These are phyloP conservation scores for Drosophila pachea DNA, from an alignment of 1,140 invertebrate genomes.

Conservation along the genomic window DNA sequence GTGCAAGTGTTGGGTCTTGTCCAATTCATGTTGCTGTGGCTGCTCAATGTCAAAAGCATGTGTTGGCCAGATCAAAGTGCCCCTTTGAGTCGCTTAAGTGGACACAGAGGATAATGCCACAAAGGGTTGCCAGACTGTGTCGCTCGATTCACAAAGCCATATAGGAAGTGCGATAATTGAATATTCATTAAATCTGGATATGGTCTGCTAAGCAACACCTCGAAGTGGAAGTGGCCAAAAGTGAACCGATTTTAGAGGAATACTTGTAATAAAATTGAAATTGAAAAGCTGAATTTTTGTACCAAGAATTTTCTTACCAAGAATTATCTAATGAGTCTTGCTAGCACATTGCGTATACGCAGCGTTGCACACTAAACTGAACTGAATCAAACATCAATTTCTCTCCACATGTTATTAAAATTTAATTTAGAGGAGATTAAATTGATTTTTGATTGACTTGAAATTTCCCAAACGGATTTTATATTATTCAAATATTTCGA, in stretches of 20 bases:
- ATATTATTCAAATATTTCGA: background rate
- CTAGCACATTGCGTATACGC: conserved; percentile 45
- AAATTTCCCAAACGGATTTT: background rate
- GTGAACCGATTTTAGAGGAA: too few species aligned
- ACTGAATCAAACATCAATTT: background rate
- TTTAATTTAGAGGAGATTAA: background rate
- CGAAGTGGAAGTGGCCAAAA: too few species aligned
- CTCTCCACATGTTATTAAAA: background rate
- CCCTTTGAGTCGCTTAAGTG: conserved; percentile 64
- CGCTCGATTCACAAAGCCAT: conserved; percentile 18
- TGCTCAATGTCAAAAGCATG: conserved; percentile 29
- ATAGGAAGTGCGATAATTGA: conserved; percentile 27
- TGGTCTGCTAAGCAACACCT: too few species aligned
- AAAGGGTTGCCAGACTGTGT: conserved; percentile 39
- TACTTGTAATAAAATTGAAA: too few species aligned
- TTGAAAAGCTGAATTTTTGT: too few species aligned
- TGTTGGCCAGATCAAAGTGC: conserved; percentile 61
- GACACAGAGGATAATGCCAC: conserved; percentile 57
- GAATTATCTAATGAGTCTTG: too few species aligned
- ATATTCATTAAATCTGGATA: background rate
- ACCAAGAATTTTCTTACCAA: too few species aligned
- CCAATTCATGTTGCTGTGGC: conserved; percentile 12
- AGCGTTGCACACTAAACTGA: too few species aligned
- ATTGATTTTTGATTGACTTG: too few species aligned
- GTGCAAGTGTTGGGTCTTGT: background rate